Conservation (phyloP, 2,888 invertebrate species). For the Eubasilissa splendida region DNA sequence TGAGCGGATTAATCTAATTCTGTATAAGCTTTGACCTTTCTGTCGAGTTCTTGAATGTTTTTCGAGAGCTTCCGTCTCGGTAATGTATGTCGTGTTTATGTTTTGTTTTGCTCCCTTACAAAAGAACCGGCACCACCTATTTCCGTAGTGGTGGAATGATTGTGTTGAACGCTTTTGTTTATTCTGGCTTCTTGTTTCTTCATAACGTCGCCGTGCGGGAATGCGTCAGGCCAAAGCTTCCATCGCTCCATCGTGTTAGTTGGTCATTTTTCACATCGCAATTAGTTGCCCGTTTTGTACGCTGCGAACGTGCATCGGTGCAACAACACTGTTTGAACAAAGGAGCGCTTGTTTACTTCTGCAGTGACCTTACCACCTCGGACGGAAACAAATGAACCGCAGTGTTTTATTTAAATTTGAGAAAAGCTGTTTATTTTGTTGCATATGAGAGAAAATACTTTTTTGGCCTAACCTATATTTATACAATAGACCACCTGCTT, state of each 20-base stretch:
- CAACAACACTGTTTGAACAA: neutral
- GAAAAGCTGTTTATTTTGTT: no score
- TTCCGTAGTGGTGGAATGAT: slow-evolving; percentile 1
- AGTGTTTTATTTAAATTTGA: no score
- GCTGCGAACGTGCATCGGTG: slow-evolving; percentile 2
- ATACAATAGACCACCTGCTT: no score
- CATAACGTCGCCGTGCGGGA: neutral
- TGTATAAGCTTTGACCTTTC: slow-evolving; percentile 22
- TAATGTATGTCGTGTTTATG: neutral
- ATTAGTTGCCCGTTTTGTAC: slow-evolving; percentile 21
- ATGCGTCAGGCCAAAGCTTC: neutral
- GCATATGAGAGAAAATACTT: no score
- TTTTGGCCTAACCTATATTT: no score
- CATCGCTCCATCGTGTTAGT: slow-evolving; percentile 12
- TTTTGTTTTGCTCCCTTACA: slow-evolving; percentile 8
- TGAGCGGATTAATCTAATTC: neutral
- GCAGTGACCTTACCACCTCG: neutral
- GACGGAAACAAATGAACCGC: neutral
- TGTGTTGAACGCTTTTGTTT: slow-evolving; percentile 23
- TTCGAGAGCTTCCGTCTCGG: slow-evolving; percentile 4
- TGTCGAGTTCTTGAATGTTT: neutral
- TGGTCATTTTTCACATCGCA: slow-evolving; percentile 12
- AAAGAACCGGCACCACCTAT: slow-evolving; percentile 19
- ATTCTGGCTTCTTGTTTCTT: slow-evolving; percentile 24
- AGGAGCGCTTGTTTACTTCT: slow-evolving; percentile 12